Base-by-base conservation (phyloP, 92 coral and sea anemone species). In the Epizoanthus scotinus region DNA sequence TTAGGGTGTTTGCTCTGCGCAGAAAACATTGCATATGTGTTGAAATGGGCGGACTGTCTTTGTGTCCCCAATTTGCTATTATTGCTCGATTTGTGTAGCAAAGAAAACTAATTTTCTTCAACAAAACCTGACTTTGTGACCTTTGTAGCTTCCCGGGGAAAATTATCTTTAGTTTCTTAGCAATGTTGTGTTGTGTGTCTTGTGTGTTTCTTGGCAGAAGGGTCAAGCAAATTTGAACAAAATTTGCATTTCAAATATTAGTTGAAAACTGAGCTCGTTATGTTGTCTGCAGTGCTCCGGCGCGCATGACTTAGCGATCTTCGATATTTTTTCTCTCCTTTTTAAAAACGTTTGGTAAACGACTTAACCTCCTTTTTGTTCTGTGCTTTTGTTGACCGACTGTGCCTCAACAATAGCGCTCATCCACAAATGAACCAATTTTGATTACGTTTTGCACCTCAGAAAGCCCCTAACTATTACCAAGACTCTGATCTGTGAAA, bases 1-100 rank as follows among this genome's bases (percentile, higher is more conserved):
- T 87, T 85, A 66, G 42, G 61, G 53, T 92, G 86, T 92, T 90
- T 90, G 85, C 82, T 62, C 78, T 70, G 63, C 26, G 89, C 91
- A 86, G 89, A 88, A 85, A 72, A 84, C 85, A 83, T 84, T 74
- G 78, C 69, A 79, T 74, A 68, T 77, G 87, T 73, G 92, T 55
- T 78, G 92, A 87, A 89, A 87, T 73, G 85, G 66, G 82, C 59
- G 91, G 83, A 61, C 66, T 52, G 71, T 84, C 82, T 84, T 86
- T 81, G 91, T 56, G 3, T 50, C 85, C 83, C 82, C 83, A 81
- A 89, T 82, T 84, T 84, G 67, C 58, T 47, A 81, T 87, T 89
- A 87, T 87, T 92, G 69, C 96, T 71, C 82, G 77, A 70, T 57
- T 88, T 65, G 86, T 56, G 83, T 77, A 66, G 53, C 31, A 79